These are phyloP conservation scores for Cetonia aurata DNA, from an alignment of 2,888 invertebrate genomes.

Conservation along the genomic window DNA sequence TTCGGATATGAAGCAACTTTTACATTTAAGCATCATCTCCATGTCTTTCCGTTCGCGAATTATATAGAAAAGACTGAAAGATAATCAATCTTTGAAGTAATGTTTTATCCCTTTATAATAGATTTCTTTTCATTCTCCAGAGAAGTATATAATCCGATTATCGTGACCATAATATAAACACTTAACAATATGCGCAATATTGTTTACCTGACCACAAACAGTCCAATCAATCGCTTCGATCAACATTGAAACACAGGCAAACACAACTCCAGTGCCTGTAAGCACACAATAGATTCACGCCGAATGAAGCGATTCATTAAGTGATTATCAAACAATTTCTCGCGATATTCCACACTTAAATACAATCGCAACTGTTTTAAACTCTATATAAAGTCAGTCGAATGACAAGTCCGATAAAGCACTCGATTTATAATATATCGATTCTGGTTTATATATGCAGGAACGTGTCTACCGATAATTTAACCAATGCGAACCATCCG, in stretches of 20 bases:
- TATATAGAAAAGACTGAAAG: too few species aligned
- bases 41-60: too few species aligned
- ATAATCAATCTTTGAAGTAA: too few species aligned
- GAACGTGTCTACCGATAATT: conserved; percentile 4
- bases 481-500: not conserved
- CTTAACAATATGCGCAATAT: not conserved
- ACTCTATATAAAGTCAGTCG: not conserved
- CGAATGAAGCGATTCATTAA: not conserved
- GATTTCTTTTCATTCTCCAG: too few species aligned
- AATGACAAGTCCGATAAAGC: not conserved
- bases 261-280: not conserved
- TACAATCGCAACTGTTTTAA: not conserved
- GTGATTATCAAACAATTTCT: conserved; percentile 1
- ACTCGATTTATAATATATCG: conserved; percentile 6
- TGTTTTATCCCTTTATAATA: too few species aligned
- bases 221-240: not conserved
- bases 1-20: too few species aligned
- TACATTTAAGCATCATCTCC: too few species aligned
- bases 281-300: not conserved
- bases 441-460: not conserved
- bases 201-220: not conserved
- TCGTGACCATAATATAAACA: not conserved
- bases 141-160: too few species aligned
- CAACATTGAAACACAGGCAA: not conserved
- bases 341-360: not conserved